Evolutionary conservation across 2,113 vertebrate genomes (phyloP).

Genomic region (Ceyx cyanopectus): DNA sequence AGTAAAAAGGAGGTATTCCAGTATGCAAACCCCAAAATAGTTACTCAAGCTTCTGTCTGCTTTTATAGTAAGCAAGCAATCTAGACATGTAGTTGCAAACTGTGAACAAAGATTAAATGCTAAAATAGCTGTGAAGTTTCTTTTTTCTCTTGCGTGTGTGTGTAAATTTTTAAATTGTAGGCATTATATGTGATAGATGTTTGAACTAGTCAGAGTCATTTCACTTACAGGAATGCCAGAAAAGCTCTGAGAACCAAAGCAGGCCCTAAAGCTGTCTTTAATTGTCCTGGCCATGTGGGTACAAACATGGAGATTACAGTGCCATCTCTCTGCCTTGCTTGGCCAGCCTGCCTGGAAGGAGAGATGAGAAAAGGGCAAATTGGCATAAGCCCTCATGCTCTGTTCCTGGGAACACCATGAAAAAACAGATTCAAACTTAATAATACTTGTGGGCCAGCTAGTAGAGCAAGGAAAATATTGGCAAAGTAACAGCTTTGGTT

Average conservation of each 20-base stretch:
- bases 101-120: constrained; percentile 33
- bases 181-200: background rate
- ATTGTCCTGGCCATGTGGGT: background rate
- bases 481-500: constrained; percentile 25
- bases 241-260: background rate
- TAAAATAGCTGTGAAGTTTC: constrained; percentile 3
- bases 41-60: constrained; percentile 32
- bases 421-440: background rate
- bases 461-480: constrained; percentile 23
- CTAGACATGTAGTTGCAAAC: constrained; percentile 39
- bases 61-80: constrained; percentile 3
- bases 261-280: constrained; percentile 9
- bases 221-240: background rate
- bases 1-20: background rate
- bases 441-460: background rate
- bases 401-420: background rate
- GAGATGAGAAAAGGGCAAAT: constrained; percentile 4
- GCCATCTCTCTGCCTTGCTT: constrained; percentile 26
- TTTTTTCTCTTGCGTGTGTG: too few species aligned
- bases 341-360: constrained; percentile 41
- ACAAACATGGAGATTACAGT: background rate
- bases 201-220: background rate
- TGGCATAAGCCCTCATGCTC: background rate
- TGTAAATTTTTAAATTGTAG: constrained; percentile 9
- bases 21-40: background rate